Conservation (phyloP, 2,888 invertebrate genomes). For the Sepioteuthis lessoniana region DNA sequence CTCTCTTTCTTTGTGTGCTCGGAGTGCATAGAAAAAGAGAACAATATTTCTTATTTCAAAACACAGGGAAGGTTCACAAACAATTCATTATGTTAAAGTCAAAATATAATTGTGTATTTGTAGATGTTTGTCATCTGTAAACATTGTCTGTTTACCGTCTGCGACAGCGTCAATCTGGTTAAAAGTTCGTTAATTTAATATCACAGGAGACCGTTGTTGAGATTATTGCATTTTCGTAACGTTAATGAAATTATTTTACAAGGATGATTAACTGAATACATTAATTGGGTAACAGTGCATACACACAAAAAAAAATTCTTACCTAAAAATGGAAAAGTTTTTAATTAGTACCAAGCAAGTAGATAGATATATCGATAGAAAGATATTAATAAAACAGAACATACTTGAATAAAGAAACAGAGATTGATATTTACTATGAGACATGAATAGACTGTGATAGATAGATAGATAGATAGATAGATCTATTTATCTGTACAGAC, state of each 20-base stretch:
- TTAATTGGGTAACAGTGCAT: neutral
- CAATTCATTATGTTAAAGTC: neutral
- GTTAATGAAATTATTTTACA: neutral
- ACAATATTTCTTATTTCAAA: too few relatives aligned
- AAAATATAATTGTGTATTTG: neutral
- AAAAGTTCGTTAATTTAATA: neutral
- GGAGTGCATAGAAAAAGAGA: too few relatives aligned
- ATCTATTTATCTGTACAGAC: too few relatives aligned
- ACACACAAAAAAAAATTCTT: neutral
- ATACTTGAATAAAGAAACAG: neutral
- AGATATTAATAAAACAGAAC: neutral
- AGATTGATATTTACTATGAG: too few relatives aligned
- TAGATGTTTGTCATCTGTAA: neutral
- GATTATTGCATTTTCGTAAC: neutral
- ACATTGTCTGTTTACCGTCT: neutral
- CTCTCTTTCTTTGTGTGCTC: too few relatives aligned
- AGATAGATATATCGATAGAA: neutral
- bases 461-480: too few relatives aligned
- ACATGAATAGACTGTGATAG: too few relatives aligned
- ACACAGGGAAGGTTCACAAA: neutral
- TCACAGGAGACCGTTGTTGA: neutral
- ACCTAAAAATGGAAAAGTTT: neutral
- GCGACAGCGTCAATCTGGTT: neutral
- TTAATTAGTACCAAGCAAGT: too few relatives aligned
- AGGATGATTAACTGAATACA: constrained; percentile 2